Conservation (phyloP, 2,113 vertebrate species). For the Melanotaenia duboulayi region DNA sequence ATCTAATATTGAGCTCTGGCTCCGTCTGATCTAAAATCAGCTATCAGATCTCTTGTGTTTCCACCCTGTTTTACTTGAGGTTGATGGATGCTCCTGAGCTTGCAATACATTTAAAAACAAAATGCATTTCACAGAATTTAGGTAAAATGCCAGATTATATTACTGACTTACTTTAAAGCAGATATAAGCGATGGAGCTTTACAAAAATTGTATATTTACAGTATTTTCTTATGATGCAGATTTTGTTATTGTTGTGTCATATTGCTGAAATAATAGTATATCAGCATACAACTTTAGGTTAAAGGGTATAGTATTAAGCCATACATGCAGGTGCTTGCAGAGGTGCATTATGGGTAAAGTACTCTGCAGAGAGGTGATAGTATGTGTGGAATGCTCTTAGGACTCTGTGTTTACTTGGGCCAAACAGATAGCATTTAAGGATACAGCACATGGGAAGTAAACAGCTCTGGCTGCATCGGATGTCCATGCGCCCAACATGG, state of each 20-base stretch:
- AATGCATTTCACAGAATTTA: no score
- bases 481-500: background rate
- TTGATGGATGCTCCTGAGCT: no score
- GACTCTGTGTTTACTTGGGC: constrained; percentile 76
- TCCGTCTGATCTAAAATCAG: no score
- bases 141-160: no score
- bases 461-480: constrained; percentile 19
- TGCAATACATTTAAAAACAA: no score
- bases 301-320: constrained; percentile 46
- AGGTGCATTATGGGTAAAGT: constrained; percentile 72
- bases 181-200: no score
- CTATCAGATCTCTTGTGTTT: no score
- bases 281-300: constrained; percentile 22
- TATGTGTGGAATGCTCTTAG: constrained; percentile 79
- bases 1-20: no score
- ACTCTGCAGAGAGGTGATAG: constrained; percentile 79
- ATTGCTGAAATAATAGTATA: background rate
- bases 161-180: no score
- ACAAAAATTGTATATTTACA: no score
- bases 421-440: constrained; percentile 76
- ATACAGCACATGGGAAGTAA: constrained; percentile 58
- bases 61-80: no score
- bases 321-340: constrained; percentile 68
- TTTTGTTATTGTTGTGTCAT: background rate
- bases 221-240: background rate